These are phyloP conservation scores for Porites lutea DNA, from an alignment of 64 coral and sea anemone genomes.

Conservation along the genomic window DNA sequence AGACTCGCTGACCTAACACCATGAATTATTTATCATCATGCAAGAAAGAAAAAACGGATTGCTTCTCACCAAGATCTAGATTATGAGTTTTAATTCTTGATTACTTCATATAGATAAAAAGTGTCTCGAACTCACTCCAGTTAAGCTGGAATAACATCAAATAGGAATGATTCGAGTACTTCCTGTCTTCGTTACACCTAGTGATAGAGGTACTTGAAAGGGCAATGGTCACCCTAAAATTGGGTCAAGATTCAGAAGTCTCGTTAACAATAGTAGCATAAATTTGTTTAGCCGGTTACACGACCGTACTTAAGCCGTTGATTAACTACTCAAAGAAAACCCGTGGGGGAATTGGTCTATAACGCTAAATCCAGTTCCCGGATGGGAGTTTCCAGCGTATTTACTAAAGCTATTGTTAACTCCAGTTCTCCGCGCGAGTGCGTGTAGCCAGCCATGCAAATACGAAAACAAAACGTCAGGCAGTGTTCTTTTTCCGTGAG, in stretches of 20 bases:
- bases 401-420: no score
- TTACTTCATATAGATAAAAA: no score
- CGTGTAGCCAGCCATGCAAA: no score
- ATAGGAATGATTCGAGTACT: not conserved
- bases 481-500: no score
- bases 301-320: not conserved
- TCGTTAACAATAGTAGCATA: not conserved
- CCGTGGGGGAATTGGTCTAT: no score
- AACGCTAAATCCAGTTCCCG: no score
- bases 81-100: no score
- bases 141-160: not conserved
- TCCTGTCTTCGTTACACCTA: not conserved
- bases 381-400: no score
- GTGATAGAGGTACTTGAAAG: slow-evolving; percentile 14
- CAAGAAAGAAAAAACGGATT: not conserved
- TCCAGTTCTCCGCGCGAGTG: no score
- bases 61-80: not conserved
- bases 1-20: slow-evolving; percentile 21
- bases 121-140: no score
- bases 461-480: no score
- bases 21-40: slow-evolving; percentile 15
- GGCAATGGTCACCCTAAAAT: slow-evolving; percentile 29
- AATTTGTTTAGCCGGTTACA: not conserved
- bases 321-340: no score
- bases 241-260: not conserved